Evolutionary conservation across 2,797 vertebrate genomes (phyloP).

Genomic region (Coendou prehensilis): DNA sequence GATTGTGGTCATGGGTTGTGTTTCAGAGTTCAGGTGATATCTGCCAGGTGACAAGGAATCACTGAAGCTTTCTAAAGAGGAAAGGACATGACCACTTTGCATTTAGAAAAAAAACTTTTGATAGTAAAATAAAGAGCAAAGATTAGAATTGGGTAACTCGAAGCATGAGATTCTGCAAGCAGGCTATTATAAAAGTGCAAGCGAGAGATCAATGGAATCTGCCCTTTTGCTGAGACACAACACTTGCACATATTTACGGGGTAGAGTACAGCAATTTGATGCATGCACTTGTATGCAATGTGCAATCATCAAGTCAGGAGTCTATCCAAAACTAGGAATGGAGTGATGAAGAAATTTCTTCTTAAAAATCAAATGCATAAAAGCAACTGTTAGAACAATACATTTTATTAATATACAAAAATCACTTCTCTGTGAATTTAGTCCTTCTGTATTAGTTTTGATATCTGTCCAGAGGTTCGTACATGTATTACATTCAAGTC

Average conservation of each 20-base stretch:
- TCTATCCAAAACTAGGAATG: neutral
- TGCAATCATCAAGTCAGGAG: neutral
- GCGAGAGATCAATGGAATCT: neutral
- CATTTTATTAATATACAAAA: neutral
- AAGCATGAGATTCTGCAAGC: neutral
- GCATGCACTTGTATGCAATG: no score
- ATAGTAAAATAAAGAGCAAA: neutral
- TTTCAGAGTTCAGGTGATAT: neutral
- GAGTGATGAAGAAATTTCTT: neutral
- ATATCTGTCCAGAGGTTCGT: neutral
- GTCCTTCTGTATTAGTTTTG: neutral
- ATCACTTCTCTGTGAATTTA: neutral
- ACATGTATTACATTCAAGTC: neutral
- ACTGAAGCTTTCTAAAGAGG: neutral
- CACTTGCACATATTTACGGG: neutral
- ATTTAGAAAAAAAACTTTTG: neutral
- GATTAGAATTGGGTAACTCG: neutral
- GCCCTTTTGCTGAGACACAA: neutral
- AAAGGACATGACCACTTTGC: neutral
- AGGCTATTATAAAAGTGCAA: neutral
- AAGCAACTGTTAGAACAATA: neutral
- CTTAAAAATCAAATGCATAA: neutral
- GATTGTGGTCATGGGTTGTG: neutral
- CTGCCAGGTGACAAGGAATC: neutral
- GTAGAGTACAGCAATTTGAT: no score